Conservation (phyloP, 2,113 vertebrate species). For the Speoplatyrhinus poulsoni region DNA sequence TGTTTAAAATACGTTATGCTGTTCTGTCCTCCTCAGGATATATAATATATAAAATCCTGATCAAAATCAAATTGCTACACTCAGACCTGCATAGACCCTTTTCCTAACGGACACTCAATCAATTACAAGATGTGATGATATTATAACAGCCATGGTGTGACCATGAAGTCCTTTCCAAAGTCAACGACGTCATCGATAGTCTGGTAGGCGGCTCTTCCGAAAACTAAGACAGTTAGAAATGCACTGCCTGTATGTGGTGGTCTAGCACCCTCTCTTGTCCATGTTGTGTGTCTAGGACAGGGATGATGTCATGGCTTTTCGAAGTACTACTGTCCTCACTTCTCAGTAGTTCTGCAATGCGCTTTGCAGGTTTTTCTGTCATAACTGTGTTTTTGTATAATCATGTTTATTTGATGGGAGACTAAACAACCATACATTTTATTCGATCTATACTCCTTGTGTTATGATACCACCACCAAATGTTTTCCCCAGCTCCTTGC, state of each 20-base stretch:
- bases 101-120: background rate
- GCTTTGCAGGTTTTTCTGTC: slow-evolving; percentile 46
- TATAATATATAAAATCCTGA: no score
- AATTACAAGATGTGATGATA: slow-evolving; percentile 8
- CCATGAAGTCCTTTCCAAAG: slow-evolving; percentile 8
- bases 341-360: slow-evolving; percentile 56
- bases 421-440: no score
- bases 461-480: no score
- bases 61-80: no score
- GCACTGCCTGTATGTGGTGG: slow-evolving; percentile 20
- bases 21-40: no score
- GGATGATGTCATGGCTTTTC: slow-evolving; percentile 70
- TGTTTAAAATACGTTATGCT: no score
- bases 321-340: slow-evolving; percentile 63
- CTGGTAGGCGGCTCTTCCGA: slow-evolving; percentile 55
- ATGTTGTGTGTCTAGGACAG: background rate
- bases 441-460: no score
- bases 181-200: slow-evolving; percentile 55
- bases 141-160: background rate
- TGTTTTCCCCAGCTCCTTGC: no score
- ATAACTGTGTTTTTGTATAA: slow-evolving; percentile 27
- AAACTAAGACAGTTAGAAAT: slow-evolving; percentile 65
- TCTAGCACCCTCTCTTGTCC: slow-evolving; percentile 64
- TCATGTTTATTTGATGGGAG: background rate
- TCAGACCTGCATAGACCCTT: no score